phyloP scores from a whole-genome alignment of 2,888 invertebrate species.

The Lucinisca nassula region DNA sequence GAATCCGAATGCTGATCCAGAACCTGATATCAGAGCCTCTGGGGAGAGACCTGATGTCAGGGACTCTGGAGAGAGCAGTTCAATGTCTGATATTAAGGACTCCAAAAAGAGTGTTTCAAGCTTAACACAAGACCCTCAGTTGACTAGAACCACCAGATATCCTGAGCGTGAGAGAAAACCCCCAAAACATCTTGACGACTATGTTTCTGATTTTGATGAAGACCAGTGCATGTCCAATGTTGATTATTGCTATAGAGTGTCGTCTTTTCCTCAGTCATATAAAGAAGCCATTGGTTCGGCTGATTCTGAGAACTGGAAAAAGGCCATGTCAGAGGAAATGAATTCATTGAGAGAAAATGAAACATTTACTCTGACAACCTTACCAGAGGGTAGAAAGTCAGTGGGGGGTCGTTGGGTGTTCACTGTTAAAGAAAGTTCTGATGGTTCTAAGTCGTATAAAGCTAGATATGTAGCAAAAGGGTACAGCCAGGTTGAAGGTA shows the following conservation, averaged over 20 bases:
- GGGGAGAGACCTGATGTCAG: conserved; percentile 4
- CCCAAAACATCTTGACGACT: conserved; percentile 48
- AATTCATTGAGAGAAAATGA: conserved; percentile 59
- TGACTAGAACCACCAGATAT: neutral
- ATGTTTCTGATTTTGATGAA: conserved; percentile 35
- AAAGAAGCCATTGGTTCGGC: conserved; percentile 45
- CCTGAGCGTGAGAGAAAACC: conserved; percentile 13
- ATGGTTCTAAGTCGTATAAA: conserved; percentile 51
- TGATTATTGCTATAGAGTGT: conserved; percentile 58
- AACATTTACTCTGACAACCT: conserved; percentile 52
- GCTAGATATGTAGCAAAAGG: no score
- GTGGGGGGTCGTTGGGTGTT: conserved; percentile 64
- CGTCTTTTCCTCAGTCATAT: conserved; percentile 47
- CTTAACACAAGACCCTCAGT: neutral
- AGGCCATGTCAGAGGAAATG: conserved; percentile 63
- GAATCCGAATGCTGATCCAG: neutral
- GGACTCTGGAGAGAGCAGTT: neutral
- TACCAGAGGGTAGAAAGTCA: conserved; percentile 50
- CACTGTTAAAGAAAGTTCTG: conserved; percentile 47
- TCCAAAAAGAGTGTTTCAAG: neutral
- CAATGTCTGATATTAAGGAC: conserved; percentile 4
- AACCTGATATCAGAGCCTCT: neutral
- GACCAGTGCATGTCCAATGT: conserved; percentile 27
- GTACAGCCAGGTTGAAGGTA: conserved; percentile 61
- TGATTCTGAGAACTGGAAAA: conserved; percentile 43